Base-by-base conservation (phyloP, 2,113 vertebrate genomes). In the Pristiophorus japonicus region DNA sequence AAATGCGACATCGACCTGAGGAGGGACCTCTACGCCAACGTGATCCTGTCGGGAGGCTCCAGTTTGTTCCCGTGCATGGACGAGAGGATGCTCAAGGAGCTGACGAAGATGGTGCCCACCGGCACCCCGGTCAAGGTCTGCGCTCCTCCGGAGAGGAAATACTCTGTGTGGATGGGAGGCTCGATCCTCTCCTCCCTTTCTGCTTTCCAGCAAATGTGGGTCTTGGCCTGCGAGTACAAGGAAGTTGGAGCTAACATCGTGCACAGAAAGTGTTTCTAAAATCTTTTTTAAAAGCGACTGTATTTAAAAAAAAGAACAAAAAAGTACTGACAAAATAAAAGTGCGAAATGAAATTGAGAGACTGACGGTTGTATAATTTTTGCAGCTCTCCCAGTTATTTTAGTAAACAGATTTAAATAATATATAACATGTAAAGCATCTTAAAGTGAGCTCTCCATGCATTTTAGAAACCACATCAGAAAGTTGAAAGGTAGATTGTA, bases 21-120 rank as follows among this genome's bases (percentile, higher is more conserved):
- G 95, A 96, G 30, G 63, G 94, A 95, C 0, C 97, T 97, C 95
- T 97, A 96, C 27, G 96, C 96, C 95, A 96, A 96, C 24, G 96
- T 97, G 51, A 94, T 97, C 38, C 96, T 97, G 88, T 96, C 97
- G 8, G 97, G 96, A n/a, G 96, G 96, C 51, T 98, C 97, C 0
- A 96, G 96, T 38, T 59, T 96, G 88, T 97, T 97, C 45, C 95
- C 96, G 78, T 96, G 96, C 81, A 96, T 97, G 30, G 94, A 95
- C 12, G 96, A 97, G 81, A 95, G 96, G 14, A 81, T 97, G 51
- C 84, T 96, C 4, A 96, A 96, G 95, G 96, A 97, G 51, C 4
- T 96, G 51, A 96, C 95, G 63, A 96, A 96, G 16, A 4, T 96
- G 92, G 96, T 96, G 0, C 96, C 96, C 59, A 94, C 95, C 8